Percentiles rank a stretch among this genome's conserved stretches.
Conservation (phyloP, 2,797 vertebrate genomes). For the Mus minutoides region DNA sequence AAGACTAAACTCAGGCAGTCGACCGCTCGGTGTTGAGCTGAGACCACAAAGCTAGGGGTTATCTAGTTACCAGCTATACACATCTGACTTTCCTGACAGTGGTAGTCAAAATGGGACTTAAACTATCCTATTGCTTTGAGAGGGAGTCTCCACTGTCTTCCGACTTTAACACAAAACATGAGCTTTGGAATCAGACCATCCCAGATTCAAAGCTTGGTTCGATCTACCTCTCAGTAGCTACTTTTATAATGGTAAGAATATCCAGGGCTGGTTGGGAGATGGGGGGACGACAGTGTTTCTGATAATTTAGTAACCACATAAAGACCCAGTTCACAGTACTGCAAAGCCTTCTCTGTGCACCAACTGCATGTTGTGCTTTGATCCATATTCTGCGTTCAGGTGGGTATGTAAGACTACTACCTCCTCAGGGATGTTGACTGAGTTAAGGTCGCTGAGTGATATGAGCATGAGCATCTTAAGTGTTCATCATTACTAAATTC, state of each 20-base stretch:
- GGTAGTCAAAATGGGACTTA: neutral
- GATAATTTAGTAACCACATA: neutral
- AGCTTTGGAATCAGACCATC: neutral
- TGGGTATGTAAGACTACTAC: neutral
- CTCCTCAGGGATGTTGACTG: constrained; percentile 21
- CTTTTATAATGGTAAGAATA: neutral
- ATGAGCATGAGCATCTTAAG: neutral
- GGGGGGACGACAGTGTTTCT: too few relatives aligned
- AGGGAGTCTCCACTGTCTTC: neutral
- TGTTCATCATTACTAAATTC: constrained; percentile 28
- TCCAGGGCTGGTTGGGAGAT: neutral
- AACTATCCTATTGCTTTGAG: neutral
- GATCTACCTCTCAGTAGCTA: neutral
- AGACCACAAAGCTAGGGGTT: neutral
- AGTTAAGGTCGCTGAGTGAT: neutral
- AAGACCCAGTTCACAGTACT: neutral
- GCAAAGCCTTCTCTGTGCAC: neutral
- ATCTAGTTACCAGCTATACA: neutral
- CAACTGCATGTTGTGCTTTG: neutral
- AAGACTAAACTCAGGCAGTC: neutral
- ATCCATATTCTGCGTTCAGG: neutral
- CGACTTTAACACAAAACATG: neutral
- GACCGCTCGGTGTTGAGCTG: neutral
- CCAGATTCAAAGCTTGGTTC: neutral
- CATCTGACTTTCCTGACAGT: neutral